These are phyloP conservation scores for Neopelma chrysocephalum DNA, from an alignment of 2,797 vertebrate genomes.

Conservation along the genomic window DNA sequence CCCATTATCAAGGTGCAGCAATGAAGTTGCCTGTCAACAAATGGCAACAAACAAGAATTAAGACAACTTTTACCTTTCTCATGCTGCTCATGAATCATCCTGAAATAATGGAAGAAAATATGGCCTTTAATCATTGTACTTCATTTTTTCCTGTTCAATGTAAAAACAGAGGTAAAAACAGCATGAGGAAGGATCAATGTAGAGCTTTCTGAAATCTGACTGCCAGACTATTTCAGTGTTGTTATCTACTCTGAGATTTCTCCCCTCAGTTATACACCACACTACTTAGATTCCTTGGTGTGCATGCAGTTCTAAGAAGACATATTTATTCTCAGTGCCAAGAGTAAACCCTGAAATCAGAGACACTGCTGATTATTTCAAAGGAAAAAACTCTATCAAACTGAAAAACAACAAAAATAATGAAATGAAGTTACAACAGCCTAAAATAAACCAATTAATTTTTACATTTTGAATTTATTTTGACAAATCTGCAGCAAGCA, in stretches of 20 bases:
- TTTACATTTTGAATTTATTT: conserved; percentile 33
- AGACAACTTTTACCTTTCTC: not conserved
- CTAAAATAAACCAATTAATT: not conserved
- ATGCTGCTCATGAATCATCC: not conserved
- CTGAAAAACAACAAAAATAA: not conserved
- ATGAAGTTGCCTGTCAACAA: not conserved
- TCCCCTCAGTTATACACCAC: not conserved
- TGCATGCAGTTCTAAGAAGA: not conserved
- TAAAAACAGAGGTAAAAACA: not conserved
- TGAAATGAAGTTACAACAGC: not conserved
- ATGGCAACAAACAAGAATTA: not conserved
- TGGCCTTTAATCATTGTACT: not conserved
- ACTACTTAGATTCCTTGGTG: not conserved
- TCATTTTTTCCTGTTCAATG: not conserved
- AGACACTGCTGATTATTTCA: not conserved
- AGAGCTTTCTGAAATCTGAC: not conserved
- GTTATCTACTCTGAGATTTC: not conserved
- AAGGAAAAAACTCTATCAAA: not conserved
- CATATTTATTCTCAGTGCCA: not conserved
- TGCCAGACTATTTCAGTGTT: not conserved
- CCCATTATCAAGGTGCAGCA: not conserved
- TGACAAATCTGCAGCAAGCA: not conserved
- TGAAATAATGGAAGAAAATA: conserved; percentile 8
- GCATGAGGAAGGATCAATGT: not conserved
- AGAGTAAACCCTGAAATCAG: not conserved